Percentiles rank a stretch among this genome's conserved stretches.
Conservation (phyloP, 2,113 vertebrate genomes). For the Alectura lathami region DNA sequence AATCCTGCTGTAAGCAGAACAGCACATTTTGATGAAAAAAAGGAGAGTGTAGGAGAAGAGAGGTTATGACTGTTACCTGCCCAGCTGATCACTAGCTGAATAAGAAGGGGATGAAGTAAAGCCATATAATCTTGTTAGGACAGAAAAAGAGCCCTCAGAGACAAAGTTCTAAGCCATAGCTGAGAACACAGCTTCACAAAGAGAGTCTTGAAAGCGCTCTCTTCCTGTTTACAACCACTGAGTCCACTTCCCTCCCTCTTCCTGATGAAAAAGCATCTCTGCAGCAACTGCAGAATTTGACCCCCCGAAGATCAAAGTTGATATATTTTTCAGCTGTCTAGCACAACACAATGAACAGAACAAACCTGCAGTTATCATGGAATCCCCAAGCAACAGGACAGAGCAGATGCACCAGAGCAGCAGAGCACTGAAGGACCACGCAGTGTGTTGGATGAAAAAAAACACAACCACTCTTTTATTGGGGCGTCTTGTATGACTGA, state of each 20-base stretch:
- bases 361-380: accelerated
- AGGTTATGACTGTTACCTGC: background rate
- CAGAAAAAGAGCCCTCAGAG: background rate
- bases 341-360: background rate
- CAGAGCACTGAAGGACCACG: background rate
- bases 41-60: background rate
- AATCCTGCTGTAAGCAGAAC: background rate
- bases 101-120: background rate
- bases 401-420: background rate
- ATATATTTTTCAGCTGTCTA: background rate
- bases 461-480: background rate
- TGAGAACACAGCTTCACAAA: background rate
- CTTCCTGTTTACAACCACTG: background rate
- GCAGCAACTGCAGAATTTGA: background rate
- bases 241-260: background rate
- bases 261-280: background rate
- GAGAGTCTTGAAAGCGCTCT: background rate
- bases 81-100: background rate
- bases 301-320: background rate
- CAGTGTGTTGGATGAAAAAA: background rate
- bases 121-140: background rate
- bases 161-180: background rate
- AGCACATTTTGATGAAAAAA: background rate
- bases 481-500: background rate
- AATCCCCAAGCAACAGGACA: background rate